Conservation (phyloP, 1,140 invertebrate genomes). For the Melipona quadrifasciata region DNA sequence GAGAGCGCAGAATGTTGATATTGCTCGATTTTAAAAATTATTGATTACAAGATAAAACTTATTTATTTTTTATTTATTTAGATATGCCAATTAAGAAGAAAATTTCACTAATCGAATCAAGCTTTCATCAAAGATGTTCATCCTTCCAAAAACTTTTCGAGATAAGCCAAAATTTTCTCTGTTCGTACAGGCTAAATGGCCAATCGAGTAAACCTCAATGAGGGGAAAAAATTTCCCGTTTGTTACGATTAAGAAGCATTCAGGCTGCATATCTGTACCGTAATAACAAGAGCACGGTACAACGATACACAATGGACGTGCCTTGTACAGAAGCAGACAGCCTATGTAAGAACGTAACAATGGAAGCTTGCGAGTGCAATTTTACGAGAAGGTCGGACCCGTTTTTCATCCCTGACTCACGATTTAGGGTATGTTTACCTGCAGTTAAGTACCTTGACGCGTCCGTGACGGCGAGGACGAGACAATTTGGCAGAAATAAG, state of each 20-base stretch:
- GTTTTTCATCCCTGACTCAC: constrained; percentile 33
- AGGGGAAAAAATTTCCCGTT: background rate
- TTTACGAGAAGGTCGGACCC: constrained; percentile 51
- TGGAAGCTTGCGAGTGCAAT: constrained; percentile 46
- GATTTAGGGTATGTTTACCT: constrained; percentile 74
- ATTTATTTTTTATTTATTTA: no score
- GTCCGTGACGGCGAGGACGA: constrained; percentile 52
- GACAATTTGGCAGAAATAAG: constrained; percentile 62
- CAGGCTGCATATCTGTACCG: constrained; percentile 4
- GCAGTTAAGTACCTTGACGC: constrained; percentile 68
- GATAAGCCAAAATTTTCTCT: background rate
- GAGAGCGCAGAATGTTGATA: no score
- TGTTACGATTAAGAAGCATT: background rate
- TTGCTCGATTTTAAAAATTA: no score
- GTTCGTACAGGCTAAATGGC: background rate
- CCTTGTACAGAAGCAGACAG: constrained; percentile 20
- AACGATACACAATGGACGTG: constrained; percentile 6
- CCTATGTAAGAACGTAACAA: constrained; percentile 29
- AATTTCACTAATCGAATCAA: no score
- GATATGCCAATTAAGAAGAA: no score
- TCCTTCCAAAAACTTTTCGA: background rate
- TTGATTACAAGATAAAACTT: no score
- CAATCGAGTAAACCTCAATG: background rate
- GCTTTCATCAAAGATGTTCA: no score
- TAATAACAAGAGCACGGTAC: constrained; percentile 22